Evolutionary conservation across 1,140 invertebrate species (phyloP).

Genomic region (Drosophila pseudoobscura): DNA sequence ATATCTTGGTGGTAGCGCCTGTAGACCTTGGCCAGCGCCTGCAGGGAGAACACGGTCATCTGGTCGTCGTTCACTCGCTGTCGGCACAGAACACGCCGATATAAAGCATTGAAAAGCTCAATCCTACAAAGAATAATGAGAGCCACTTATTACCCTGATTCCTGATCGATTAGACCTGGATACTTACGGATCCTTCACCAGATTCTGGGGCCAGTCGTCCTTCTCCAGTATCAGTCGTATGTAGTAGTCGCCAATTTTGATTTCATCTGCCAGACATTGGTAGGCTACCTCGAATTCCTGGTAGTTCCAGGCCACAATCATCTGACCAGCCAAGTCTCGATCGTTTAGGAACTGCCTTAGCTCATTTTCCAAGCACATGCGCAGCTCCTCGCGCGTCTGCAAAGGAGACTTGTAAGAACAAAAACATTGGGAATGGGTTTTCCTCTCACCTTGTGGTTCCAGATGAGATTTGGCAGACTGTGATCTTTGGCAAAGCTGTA

Average conservation of each 20-base stretch:
- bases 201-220: slow-evolving; percentile 88
- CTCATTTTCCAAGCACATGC: slow-evolving; percentile 96
- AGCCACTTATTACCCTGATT: background rate
- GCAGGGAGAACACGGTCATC: slow-evolving; percentile 97
- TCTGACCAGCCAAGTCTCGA: slow-evolving; percentile 92
- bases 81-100: slow-evolving; percentile 94
- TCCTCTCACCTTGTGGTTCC: slow-evolving; percentile 94
- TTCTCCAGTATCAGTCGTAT: slow-evolving; percentile 96
- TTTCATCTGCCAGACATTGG: slow-evolving; percentile 96
- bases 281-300: slow-evolving; percentile 98
- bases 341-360: slow-evolving; percentile 95
- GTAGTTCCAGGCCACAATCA: slow-evolving; percentile 98
- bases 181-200: slow-evolving; percentile 82
- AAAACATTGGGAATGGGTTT: background rate
- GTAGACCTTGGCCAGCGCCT: slow-evolving; percentile 99
- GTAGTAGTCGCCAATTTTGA: slow-evolving; percentile 99
- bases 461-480: slow-evolving; percentile 97
- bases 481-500: slow-evolving; percentile 98
- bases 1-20: slow-evolving; percentile 98
- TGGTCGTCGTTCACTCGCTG: slow-evolving; percentile 89
- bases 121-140: slow-evolving; percentile 86
- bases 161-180: background rate
- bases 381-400: slow-evolving; percentile 96
- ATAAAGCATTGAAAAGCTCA: slow-evolving; percentile 99
- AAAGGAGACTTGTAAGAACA: background rate